Conservation (phyloP, 37 sponge, comb jelly and placozoan genomes). For the Beroe forskalii region DNA sequence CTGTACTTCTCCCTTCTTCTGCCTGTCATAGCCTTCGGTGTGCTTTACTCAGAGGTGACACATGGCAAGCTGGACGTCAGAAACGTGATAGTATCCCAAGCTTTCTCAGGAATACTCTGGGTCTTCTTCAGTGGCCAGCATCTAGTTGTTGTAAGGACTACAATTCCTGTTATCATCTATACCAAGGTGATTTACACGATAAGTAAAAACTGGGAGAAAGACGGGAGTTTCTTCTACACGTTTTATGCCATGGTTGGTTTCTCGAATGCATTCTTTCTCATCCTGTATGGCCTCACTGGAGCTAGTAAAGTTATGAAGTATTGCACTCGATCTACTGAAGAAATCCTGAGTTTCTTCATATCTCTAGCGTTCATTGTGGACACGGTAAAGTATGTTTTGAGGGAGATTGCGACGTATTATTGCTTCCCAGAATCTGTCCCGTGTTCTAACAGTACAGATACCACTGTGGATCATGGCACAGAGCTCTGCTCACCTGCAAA, state of each 20-base stretch:
- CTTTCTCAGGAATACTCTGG: neutral
- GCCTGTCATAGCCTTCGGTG: slow-evolving; percentile 26
- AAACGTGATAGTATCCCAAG: neutral
- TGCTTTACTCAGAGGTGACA: neutral
- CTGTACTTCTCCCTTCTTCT: slow-evolving; percentile 25
- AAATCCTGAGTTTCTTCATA: neutral
- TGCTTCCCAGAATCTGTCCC: neutral
- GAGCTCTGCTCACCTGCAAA: neutral
- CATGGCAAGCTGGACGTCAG: neutral
- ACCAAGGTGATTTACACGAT: slow-evolving; percentile 2
- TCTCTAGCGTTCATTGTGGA: slow-evolving; percentile 26
- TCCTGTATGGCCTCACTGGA: neutral
- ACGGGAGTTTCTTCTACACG: neutral
- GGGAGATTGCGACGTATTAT: neutral
- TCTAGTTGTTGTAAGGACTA: slow-evolving; percentile 25
- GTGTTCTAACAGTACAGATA: neutral
- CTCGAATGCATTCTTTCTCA: slow-evolving; percentile 18
- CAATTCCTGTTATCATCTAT: slow-evolving; percentile 8
- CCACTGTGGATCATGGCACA: neutral
- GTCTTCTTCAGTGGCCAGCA: slow-evolving; percentile 16
- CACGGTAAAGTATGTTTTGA: neutral
- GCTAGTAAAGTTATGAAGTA: slow-evolving; percentile 24
- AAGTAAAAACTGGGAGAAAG: neutral
- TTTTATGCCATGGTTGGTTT: neutral
- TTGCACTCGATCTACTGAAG: slow-evolving; percentile 39